Percentiles rank a stretch among this genome's conserved stretches.
Evolutionary conservation across 92 coral and sea anemone species (phyloP).

Genomic region (Actinostola sp.): DNA sequence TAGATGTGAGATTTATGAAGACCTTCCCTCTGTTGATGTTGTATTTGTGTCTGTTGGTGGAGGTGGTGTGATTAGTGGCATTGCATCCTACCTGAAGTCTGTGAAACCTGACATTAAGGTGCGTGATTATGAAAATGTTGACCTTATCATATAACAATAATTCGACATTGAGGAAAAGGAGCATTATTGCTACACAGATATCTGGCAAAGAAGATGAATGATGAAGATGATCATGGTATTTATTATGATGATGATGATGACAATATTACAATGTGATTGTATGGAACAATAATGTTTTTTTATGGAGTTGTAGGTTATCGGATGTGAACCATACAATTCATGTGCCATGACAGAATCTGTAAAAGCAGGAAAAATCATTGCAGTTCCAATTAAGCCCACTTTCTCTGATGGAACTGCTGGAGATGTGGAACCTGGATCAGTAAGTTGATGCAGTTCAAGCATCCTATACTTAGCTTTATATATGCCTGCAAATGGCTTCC

Average conservation of each 20-base stretch:
- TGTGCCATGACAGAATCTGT: conserved; percentile 84
- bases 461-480: too few species aligned
- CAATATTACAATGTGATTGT: neutral
- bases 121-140: too few species aligned
- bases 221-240: too few species aligned
- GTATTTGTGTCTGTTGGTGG: conserved; percentile 92
- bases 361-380: conserved; percentile 74
- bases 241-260: too few species aligned
- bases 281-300: too few species aligned
- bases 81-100: conserved; percentile 83
- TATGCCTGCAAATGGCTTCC: too few species aligned
- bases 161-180: neutral
- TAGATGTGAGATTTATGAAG: conserved; percentile 84
- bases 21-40: conserved; percentile 83
- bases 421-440: conserved; percentile 75
- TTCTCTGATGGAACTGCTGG: conserved; percentile 93
- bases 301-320: conserved; percentile 93
- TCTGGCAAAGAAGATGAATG: too few species aligned
- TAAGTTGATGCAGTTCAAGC: conserved; percentile 12
- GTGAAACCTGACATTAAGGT: conserved; percentile 83
- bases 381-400: conserved; percentile 66
- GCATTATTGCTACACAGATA: too few species aligned
- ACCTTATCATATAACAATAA: too few species aligned
- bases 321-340: conserved; percentile 88
- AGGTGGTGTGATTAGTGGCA: conserved; percentile 85